These are phyloP conservation scores for Ceratitis capitata DNA, from an alignment of 1,140 invertebrate genomes.

Conservation along the genomic window DNA sequence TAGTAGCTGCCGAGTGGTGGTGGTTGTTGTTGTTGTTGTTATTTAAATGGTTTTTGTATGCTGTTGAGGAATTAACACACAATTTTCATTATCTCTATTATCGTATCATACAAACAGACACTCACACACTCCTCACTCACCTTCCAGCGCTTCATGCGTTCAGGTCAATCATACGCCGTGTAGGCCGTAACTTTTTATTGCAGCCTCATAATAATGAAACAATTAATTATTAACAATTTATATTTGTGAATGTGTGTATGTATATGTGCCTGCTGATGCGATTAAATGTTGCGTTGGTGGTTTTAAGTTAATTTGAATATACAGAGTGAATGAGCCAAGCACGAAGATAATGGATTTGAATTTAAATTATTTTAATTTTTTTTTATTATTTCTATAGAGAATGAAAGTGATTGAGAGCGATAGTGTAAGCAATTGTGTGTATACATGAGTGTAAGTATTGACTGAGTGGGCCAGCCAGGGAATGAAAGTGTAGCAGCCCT, in stretches of 20 bases:
- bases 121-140: background rate
- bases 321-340: background rate
- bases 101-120: background rate
- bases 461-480: no score
- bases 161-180: slow-evolving; percentile 27
- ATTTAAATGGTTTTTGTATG: background rate
- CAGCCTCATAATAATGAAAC: background rate
- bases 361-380: background rate
- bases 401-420: background rate
- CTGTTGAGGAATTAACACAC: background rate
- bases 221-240: slow-evolving; percentile 22
- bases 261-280: no score
- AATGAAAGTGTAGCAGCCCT: background rate
- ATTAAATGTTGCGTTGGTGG: slow-evolving; percentile 29
- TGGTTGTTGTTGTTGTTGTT: background rate
- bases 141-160: background rate
- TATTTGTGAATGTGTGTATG: no score
- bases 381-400: background rate
- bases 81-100: background rate
- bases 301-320: slow-evolving; percentile 28
- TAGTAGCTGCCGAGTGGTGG: background rate
- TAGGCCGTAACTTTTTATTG: background rate
- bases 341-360: background rate
- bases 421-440: background rate
- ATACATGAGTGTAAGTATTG: no score